These are phyloP conservation scores for Chironomus striatipennis DNA, from an alignment of 1,140 invertebrate genomes.

Conservation along the genomic window DNA sequence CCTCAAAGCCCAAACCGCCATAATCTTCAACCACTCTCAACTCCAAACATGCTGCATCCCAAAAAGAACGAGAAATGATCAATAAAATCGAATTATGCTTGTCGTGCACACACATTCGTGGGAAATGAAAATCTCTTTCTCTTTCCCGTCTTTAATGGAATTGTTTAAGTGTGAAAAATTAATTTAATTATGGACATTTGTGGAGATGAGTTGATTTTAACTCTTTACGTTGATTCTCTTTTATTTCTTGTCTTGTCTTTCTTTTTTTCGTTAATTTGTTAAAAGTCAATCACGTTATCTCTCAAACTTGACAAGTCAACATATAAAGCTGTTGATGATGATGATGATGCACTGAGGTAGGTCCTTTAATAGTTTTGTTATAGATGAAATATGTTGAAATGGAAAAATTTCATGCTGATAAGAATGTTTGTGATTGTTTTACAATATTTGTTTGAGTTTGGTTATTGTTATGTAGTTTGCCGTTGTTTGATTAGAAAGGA, in stretches of 20 bases:
- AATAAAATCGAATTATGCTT: constrained; percentile 22
- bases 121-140: background rate
- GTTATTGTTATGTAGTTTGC: background rate
- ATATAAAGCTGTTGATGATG: background rate
- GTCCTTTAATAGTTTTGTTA: too few species aligned
- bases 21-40: too few species aligned
- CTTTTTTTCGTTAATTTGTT: background rate
- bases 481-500: background rate
- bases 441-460: background rate
- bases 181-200: constrained; percentile 21
- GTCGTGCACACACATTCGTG: background rate
- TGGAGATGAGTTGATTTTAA: background rate
- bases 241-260: background rate
- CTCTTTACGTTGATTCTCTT: too few species aligned
- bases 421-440: too few species aligned
- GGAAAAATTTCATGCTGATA: too few species aligned
- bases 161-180: constrained; percentile 23
- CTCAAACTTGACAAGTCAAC: too few species aligned
- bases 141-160: background rate
- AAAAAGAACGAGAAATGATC: background rate
- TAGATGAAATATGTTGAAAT: too few species aligned
- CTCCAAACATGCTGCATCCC: too few species aligned
- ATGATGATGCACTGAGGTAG: background rate
- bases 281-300: background rate
- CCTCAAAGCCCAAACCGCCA: too few species aligned